Percentiles rank a stretch among this genome's conserved stretches.
Conservation (phyloP, 2,113 vertebrate genomes). For the Piprites chloris region DNA sequence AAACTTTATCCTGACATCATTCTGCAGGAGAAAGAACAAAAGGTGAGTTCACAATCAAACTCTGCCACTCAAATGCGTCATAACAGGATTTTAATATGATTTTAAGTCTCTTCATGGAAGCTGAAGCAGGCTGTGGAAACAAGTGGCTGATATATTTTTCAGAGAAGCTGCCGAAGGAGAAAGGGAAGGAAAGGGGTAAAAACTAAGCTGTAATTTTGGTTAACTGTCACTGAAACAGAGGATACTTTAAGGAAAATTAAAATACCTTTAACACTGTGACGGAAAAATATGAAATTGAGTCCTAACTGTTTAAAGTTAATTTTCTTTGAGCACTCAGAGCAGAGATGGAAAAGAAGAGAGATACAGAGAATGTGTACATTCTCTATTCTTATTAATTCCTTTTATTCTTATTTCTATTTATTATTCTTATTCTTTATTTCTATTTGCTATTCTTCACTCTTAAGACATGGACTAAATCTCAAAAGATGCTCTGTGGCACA, state of each 20-base stretch:
- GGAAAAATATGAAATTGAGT: not conserved
- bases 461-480: not conserved
- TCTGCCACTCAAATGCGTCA: not conserved
- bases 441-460: not conserved
- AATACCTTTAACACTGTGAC: not conserved
- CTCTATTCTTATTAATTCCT: not conserved
- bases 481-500: not conserved
- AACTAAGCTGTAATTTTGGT: not conserved
- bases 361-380: not conserved
- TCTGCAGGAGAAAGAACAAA: conserved; percentile 73
- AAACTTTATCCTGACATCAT: conserved; percentile 95
- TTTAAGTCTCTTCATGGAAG: not conserved
- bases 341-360: not conserved
- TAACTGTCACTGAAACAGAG: not conserved
- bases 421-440: not conserved
- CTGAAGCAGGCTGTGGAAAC: not conserved
- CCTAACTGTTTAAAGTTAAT: not conserved
- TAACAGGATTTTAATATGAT: not conserved
- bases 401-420: not conserved
- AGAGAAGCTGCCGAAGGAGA: not conserved
- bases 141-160: not conserved
- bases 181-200: not conserved
- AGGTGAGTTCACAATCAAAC: conserved; percentile 16
- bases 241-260: not conserved
- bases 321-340: not conserved